Evolutionary conservation across 2,113 vertebrate genomes (phyloP), one percentile per base, ranked within the genome.

Genomic region (Vireo altiloquus): DNA sequence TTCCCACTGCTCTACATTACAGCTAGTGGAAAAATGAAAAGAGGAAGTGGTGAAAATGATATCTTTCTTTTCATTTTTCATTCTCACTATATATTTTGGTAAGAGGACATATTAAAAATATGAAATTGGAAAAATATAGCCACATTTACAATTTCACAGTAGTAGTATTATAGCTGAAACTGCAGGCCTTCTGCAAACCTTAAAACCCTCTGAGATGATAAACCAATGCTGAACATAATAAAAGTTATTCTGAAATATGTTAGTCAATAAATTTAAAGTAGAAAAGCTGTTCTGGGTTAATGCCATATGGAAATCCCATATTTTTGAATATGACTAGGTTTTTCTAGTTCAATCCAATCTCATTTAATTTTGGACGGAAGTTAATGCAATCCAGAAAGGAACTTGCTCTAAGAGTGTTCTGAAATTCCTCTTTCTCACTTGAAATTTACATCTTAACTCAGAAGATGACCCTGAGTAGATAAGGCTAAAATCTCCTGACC

Each of bases 91-190:
- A 54, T 40, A 86, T 88, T 95, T 95, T 86, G 47, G 40, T 88
- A 82, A 83, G 60, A 90, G 23, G 30, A 47, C 28, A 33, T 85
- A 76, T 77, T 82, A 88, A 96, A 94, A 88, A 66, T 91, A 52
- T 61, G 59, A 74, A 82, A 95, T 92, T 74, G 87, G n/a, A 91
- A 95, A 92, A 82, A 87, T 89, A 85, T 13, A 74, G 31, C 35
- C 39, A 40, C 63, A 42, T 74, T 90, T 86, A 82, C 50, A 77
- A 11, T 88, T 82, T 74, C 75, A 63, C 56, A 54, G 19, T 60
- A 72, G 22, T 37, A 50, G 17, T 82, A 53, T 35, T 94, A 52
- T 49, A 80, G 50, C 42, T 91, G 82, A 88, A 91, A 85, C 63
- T 94, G 39, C 35, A 75, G 47, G 40, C 40, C 20, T 81, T 90